Percentiles rank a stretch among this genome's conserved stretches.
These are phyloP conservation scores for Euproctis similis DNA, from an alignment of 2,888 invertebrate genomes.

Conservation along the genomic window DNA sequence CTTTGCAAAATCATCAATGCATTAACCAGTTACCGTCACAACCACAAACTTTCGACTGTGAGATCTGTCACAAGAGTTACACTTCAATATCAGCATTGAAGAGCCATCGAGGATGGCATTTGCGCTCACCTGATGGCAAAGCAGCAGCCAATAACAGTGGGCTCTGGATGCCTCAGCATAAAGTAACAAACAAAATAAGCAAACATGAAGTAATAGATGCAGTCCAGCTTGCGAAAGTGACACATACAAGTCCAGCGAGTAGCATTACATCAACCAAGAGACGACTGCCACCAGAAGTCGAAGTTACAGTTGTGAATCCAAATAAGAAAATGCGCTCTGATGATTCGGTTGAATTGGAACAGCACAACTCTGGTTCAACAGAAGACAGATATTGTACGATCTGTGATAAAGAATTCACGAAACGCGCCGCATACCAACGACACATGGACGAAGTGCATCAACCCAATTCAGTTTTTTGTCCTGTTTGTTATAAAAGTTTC, in stretches of 20 bases:
- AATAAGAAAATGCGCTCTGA: conserved; percentile 67
- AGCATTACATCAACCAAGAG: conserved; percentile 38
- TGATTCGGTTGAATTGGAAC: conserved; percentile 59
- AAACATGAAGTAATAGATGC: conserved; percentile 66
- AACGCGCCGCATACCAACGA: conserved; percentile 75
- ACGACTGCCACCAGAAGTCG: conserved; percentile 67
- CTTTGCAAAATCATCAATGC: conserved; percentile 73
- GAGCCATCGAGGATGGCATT: conserved; percentile 81
- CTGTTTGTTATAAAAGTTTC: conserved; percentile 78
- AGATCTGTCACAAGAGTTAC: conserved; percentile 80
- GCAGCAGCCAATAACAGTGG: conserved; percentile 70
- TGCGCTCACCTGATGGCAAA: conserved; percentile 74
- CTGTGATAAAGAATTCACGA: conserved; percentile 78
- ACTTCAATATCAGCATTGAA: conserved; percentile 79
- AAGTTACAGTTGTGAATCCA: conserved; percentile 69
- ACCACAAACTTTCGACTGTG: conserved; percentile 75
- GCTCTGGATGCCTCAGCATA: conserved; percentile 73
- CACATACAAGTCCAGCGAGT: conserved; percentile 28
- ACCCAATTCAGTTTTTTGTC: conserved; percentile 74
- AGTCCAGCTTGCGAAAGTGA: conserved; percentile 41
- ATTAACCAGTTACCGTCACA: conserved; percentile 51
- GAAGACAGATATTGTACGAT: conserved; percentile 75
- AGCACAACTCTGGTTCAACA: conserved; percentile 52
- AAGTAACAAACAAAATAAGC: conserved; percentile 69
- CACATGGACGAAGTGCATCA: conserved; percentile 77